Evolutionary conservation across 2,113 vertebrate genomes (phyloP), one percentile per base, ranked within the genome.

Genomic region (Dryoscopus gambensis): DNA sequence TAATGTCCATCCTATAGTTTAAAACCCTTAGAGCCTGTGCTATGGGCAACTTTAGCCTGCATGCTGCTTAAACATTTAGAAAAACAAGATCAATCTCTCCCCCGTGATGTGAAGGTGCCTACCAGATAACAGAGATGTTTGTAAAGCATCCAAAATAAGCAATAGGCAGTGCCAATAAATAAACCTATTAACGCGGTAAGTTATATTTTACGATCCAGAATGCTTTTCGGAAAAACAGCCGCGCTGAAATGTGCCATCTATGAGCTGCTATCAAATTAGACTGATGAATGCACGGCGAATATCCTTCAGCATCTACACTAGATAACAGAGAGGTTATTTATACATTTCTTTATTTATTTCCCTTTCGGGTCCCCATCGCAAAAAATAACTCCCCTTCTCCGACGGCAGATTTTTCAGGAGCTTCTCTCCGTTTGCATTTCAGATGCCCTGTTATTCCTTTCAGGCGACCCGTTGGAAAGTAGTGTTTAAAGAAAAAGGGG

Each of bases 61-160:
- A 90, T 84, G 71, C 91, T 63, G 83, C 52, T 95, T 84, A 97
- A 93, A 95, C 53, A 33, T 87, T 89, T 44, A 95, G 91, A 86
- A 87, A 95, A 97, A 60, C 83, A 73, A 90, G 91, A 90, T 94
- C 83, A 77, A 20, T 95, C 88, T 95, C 91, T 88, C 81, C 89
- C 68, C 73, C 94, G 86, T 89, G 97, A 96, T 97, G 97, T 88
- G 95, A 95, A 86, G 97, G 96, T 93, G 96, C 78, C 97, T 96
- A 96, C 96, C 94, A 98, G 98, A 98, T 98, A 98, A 97, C 97
- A 90, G 90, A 97, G 97, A 98, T 98, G 96, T 98, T 98, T 98
- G 98, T 98, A 98, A 97, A 96, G 97, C 96, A 97, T 98, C 98
- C 98, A 98, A 98, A 98, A 98, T 97, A 98, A 98, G 97, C 98